Conservation (phyloP, 2,797 vertebrate genomes). For the Melanotaenia nigrans region DNA sequence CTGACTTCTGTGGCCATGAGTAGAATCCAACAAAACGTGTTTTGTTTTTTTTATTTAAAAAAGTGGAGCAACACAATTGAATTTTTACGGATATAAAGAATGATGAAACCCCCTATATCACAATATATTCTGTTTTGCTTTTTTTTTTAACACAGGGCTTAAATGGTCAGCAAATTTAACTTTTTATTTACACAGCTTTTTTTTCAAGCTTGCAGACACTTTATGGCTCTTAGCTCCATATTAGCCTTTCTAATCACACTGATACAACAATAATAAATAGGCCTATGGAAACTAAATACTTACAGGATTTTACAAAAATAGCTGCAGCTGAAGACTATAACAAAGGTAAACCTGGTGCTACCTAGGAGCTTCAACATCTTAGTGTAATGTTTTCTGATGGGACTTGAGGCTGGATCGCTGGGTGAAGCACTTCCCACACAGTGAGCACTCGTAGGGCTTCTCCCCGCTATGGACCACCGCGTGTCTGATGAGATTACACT, state of each 20-base stretch:
- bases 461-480: slow-evolving; percentile 80
- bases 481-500: slow-evolving; percentile 79
- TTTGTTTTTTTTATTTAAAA: no score
- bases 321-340: background rate
- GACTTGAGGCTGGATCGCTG: slow-evolving; percentile 79
- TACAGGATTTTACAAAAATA: background rate
- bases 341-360: no score
- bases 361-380: background rate
- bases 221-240: background rate
- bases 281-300: background rate
- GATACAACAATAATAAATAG: background rate
- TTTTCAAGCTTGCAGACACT: background rate
- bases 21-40: no score
- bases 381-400: slow-evolving; percentile 74
- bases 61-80: background rate
- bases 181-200: background rate
- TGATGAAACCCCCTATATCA: no score
- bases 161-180: background rate
- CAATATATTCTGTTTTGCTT: no score
- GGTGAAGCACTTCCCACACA: slow-evolving; percentile 79
- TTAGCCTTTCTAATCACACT: background rate
- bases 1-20: no score
- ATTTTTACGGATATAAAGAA: background rate
- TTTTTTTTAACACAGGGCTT: background rate
- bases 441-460: slow-evolving; percentile 72